A percentile compares a stretch with the other conserved stretches of the same genome.
These are phyloP conservation scores for Chelon auratus DNA, from an alignment of 2,797 vertebrate species.

Conservation along the genomic window DNA sequence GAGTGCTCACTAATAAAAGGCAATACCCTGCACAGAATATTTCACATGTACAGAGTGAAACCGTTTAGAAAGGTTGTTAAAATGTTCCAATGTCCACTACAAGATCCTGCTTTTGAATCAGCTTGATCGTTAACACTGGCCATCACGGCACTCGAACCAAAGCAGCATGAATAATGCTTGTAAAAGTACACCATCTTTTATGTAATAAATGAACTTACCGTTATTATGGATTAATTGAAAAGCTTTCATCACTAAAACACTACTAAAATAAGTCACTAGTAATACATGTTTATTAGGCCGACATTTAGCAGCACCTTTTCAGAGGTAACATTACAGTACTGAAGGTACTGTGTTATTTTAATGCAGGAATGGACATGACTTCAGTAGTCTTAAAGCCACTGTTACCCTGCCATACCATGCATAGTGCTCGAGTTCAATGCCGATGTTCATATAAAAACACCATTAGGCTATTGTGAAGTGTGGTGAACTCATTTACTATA, in stretches of 20 bases:
- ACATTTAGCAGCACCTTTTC: slow-evolving; percentile 69
- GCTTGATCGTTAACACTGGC: slow-evolving; percentile 10
- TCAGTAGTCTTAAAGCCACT: slow-evolving; percentile 44
- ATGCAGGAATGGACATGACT: slow-evolving; percentile 56
- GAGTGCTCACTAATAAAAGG: slow-evolving; percentile 48
- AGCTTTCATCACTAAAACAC: slow-evolving; percentile 55
- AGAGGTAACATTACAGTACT: slow-evolving; percentile 58
- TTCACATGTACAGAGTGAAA: slow-evolving; percentile 53
- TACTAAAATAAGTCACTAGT: slow-evolving; percentile 55
- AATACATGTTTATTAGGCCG: slow-evolving; percentile 50
- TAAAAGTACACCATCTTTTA: slow-evolving; percentile 44
- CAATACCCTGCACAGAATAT: slow-evolving; percentile 52
- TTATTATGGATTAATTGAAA: slow-evolving; percentile 53
- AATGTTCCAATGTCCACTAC: slow-evolving; percentile 39
- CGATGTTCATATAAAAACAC: slow-evolving; percentile 34
- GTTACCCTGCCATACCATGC: slow-evolving; percentile 64
- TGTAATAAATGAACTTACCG: slow-evolving; percentile 52
- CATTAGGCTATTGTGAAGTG: slow-evolving; percentile 27
- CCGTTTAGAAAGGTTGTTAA: slow-evolving; percentile 43
- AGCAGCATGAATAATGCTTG: slow-evolving; percentile 36
- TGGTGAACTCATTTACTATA: slow-evolving; percentile 40
- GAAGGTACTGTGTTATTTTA: slow-evolving; percentile 39
- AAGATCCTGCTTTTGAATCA: slow-evolving; percentile 37
- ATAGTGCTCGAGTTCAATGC: slow-evolving; percentile 64
- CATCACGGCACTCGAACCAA: slow-evolving; percentile 27